These are phyloP conservation scores for Crotalus tigris DNA, from an alignment of 2,113 vertebrate species.

Conservation along the genomic window DNA sequence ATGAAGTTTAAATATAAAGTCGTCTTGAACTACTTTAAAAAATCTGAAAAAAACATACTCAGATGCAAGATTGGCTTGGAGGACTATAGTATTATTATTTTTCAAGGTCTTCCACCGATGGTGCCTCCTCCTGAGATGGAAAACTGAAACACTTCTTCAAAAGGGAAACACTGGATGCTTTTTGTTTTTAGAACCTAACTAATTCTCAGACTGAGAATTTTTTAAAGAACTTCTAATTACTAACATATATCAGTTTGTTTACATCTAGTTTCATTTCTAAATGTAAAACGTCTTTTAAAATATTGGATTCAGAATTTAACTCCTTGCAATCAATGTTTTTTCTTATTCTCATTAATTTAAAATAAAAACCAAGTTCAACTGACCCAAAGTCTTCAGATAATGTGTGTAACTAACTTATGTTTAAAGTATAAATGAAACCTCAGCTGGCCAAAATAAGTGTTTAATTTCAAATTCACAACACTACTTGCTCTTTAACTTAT, in stretches of 20 bases:
- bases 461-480: conserved; percentile 52
- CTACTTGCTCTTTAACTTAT: conserved; percentile 49
- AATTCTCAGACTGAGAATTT: conserved; percentile 52
- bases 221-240: conserved; percentile 66
- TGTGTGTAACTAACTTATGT: conserved; percentile 27
- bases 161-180: conserved; percentile 67
- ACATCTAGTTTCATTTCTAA: conserved; percentile 45
- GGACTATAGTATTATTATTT: conserved; percentile 63
- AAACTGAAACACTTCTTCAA: conserved; percentile 57
- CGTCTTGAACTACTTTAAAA: conserved; percentile 57
- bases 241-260: conserved; percentile 65
- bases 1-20: conserved; percentile 42
- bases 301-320: background rate
- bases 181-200: conserved; percentile 50
- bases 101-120: conserved; percentile 70
- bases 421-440: conserved; percentile 27
- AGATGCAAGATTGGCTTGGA: conserved; percentile 43
- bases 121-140: conserved; percentile 67
- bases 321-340: background rate
- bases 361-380: conserved; percentile 1
- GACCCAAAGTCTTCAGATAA: conserved; percentile 32
- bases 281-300: conserved; percentile 50
- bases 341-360: background rate
- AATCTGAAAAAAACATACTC: conserved; percentile 52
- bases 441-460: conserved; percentile 30